Percentiles rank a stretch among this genome's conserved stretches.
Evolutionary conservation across 1,140 invertebrate genomes (phyloP).

Genomic region (Hypsibius dujardini): DNA sequence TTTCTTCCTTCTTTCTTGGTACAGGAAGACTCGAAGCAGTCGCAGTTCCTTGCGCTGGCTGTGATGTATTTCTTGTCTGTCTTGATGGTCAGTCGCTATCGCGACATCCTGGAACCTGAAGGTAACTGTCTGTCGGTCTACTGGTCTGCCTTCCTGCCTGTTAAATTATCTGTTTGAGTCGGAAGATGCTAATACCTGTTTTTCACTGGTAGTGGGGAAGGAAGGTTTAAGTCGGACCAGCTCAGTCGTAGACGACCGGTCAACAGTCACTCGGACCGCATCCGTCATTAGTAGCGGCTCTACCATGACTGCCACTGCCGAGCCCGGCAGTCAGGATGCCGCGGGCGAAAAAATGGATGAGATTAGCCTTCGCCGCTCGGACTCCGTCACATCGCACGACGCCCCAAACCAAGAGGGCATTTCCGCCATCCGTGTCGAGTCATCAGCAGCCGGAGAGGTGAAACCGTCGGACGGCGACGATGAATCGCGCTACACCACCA

Average conservation of each 20-base stretch:
- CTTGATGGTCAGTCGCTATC: slow-evolving; percentile 97
- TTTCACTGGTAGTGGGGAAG: no score
- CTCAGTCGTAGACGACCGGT: no score
- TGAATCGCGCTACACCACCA: background rate
- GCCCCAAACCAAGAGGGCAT: background rate
- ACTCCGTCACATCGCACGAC: no score
- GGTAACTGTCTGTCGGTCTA: background rate
- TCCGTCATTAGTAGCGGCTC: no score
- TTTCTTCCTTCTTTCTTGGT: slow-evolving; percentile 27
- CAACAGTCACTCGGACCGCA: no score
- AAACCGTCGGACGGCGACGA: slow-evolving; percentile 17
- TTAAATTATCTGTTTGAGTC: background rate
- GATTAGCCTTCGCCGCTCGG: no score
- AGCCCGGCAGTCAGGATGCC: no score
- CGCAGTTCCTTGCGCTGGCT: slow-evolving; percentile 91
- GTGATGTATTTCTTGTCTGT: slow-evolving; percentile 99
- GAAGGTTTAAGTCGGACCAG: no score
- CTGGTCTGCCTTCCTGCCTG: background rate
- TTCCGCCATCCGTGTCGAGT: background rate
- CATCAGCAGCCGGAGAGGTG: background rate
- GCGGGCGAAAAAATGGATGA: no score
- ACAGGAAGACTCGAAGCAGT: slow-evolving; percentile 97
- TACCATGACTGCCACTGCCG: no score
- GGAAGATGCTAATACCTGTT: no score
- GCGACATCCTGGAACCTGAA: slow-evolving; percentile 83